phyloP scores from a whole-genome alignment of 2,888 invertebrate genomes.

The Homarus gammarus region DNA sequence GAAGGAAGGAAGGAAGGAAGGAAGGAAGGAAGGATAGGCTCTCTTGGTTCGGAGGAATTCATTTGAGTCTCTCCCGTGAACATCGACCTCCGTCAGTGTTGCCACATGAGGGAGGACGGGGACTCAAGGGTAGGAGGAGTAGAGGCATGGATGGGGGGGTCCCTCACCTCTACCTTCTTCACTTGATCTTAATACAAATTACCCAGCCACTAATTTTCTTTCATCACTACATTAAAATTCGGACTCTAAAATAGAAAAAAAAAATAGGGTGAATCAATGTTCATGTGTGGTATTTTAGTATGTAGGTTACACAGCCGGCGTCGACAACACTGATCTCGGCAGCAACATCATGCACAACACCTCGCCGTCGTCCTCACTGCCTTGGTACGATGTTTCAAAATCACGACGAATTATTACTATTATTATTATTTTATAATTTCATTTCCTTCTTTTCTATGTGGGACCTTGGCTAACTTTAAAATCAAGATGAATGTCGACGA shows the following conservation, averaged over 20 bases:
- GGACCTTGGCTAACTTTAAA: neutral
- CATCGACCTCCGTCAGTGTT: neutral
- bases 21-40: neutral
- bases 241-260: neutral
- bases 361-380: constrained; percentile 26
- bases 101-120: neutral
- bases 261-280: neutral
- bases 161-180: neutral
- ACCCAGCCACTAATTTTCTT: neutral
- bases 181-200: neutral
- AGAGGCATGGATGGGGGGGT: neutral
- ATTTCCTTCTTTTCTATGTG: no score
- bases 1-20: neutral
- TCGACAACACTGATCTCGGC: neutral
- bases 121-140: neutral
- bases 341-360: neutral
- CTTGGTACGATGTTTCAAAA: constrained; percentile 29
- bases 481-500: neutral
- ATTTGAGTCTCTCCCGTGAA: neutral
- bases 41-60: neutral
- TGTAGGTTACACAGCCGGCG: neutral
- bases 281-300: neutral
- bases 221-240: neutral
- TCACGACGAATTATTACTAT: no score
- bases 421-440: no score